phyloP scores from a whole-genome alignment of 2,113 vertebrate genomes.

The Hystrix brachyura region DNA sequence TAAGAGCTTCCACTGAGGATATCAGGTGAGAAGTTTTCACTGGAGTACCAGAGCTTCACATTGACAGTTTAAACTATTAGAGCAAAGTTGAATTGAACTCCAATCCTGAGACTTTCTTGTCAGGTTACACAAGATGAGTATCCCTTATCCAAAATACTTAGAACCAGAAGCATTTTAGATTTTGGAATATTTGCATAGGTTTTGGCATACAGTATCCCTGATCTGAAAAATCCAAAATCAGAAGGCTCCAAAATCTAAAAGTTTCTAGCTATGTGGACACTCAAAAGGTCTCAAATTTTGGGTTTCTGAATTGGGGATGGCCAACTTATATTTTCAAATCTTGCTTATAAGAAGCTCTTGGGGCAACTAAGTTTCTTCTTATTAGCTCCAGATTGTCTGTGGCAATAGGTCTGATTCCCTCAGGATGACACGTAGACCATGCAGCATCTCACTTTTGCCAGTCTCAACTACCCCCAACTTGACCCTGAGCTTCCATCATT shows the following conservation, averaged over 20 bases:
- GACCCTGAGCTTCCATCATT: background rate
- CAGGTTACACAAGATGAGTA: background rate
- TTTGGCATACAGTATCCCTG: background rate
- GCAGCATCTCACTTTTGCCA: background rate
- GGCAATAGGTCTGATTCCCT: background rate
- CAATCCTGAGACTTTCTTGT: background rate
- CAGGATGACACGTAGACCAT: background rate
- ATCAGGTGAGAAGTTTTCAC: background rate
- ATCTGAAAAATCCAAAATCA: background rate
- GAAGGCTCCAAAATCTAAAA: background rate
- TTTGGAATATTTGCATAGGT: background rate
- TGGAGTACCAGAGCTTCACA: background rate
- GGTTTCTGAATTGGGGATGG: background rate
- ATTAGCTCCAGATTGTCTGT: background rate
- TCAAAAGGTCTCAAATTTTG: background rate
- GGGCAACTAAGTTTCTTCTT: background rate
- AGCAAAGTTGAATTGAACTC: conserved; percentile 3
- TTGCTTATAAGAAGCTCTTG: background rate
- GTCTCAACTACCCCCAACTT: background rate
- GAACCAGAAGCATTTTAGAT: background rate
- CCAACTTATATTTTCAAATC: background rate
- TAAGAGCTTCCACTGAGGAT: background rate
- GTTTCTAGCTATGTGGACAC: background rate
- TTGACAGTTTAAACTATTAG: background rate
- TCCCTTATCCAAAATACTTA: background rate